phyloP scores from a whole-genome alignment of 2,888 invertebrate genomes.

The Papilio gigon region DNA sequence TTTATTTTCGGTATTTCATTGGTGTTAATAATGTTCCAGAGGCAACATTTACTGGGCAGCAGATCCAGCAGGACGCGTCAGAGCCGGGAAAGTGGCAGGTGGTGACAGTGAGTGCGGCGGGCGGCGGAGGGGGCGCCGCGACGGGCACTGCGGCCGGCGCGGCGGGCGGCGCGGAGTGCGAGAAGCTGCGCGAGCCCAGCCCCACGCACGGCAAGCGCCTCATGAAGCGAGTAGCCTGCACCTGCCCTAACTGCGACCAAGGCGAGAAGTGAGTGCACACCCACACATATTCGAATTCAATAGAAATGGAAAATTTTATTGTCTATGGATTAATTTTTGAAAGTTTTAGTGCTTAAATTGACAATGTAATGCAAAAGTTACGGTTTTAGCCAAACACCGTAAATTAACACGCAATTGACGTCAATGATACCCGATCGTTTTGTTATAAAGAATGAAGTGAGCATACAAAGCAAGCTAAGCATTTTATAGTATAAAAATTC shows the following conservation, averaged over 20 bases:
- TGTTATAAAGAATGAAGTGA: background rate
- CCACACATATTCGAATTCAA: background rate
- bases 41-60: slow-evolving; percentile 76
- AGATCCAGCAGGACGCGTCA: slow-evolving; percentile 90
- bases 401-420: background rate
- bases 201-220: slow-evolving; percentile 72
- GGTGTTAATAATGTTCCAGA: slow-evolving; percentile 41
- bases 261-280: slow-evolving; percentile 86
- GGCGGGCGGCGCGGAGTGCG: slow-evolving; percentile 63
- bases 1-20: background rate
- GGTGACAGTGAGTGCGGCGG: slow-evolving; percentile 69
- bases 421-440: background rate
- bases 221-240: slow-evolving; percentile 95
- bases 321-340: too few species aligned
- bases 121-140: slow-evolving; percentile 42
- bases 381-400: too few species aligned
- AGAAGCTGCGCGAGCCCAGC: slow-evolving; percentile 60
- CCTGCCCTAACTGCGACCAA: slow-evolving; percentile 98
- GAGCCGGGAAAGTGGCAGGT: slow-evolving; percentile 94
- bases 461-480: background rate
- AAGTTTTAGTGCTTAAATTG: too few species aligned
- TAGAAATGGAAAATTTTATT: too few species aligned
- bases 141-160: slow-evolving; percentile 30
- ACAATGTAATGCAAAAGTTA: too few species aligned
- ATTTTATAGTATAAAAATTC: background rate